A percentile compares a stretch with the other conserved stretches of the same genome.
These are phyloP conservation scores for Phymastichus coffea DNA, from an alignment of 1,140 invertebrate genomes.

Conservation along the genomic window DNA sequence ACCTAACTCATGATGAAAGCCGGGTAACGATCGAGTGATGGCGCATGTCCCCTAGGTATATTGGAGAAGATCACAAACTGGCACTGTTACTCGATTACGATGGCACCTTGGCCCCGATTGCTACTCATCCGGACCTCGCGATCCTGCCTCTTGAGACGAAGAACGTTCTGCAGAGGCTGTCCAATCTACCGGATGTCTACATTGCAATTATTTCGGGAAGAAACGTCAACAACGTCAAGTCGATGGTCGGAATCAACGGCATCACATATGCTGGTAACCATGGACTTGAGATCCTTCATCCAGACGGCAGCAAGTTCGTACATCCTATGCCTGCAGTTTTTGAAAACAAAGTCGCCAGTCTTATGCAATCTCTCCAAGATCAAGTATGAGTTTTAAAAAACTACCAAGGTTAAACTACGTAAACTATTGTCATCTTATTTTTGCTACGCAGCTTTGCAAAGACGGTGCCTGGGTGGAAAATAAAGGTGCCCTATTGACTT, in stretches of 20 bases:
- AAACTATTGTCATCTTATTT: constrained; percentile 2
- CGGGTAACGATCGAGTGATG: constrained; percentile 52
- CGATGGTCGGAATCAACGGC: constrained; percentile 87
- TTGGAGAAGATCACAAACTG: constrained; percentile 81
- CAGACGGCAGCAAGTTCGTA: constrained; percentile 86
- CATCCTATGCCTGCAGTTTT: constrained; percentile 86
- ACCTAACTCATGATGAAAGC: constrained; percentile 51
- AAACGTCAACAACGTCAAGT: constrained; percentile 83
- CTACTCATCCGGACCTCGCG: constrained; percentile 85
- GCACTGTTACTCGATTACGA: constrained; percentile 87
- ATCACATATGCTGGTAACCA: constrained; percentile 91
- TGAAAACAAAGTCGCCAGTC: constrained; percentile 75
- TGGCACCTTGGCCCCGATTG: constrained; percentile 84
- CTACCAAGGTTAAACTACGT: background rate
- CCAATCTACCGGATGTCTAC: constrained; percentile 85
- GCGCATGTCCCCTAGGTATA: constrained; percentile 67
- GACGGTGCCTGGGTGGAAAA: constrained; percentile 92
- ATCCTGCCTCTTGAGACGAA: constrained; percentile 82
- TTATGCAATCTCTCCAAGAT: constrained; percentile 80
- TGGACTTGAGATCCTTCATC: constrained; percentile 85
- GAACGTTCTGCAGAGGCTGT: constrained; percentile 76
- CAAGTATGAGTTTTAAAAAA: constrained; percentile 56
- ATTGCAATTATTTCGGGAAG: constrained; percentile 86
- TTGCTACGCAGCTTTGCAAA: constrained; percentile 65
- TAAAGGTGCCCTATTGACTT: constrained; percentile 83